Evolutionary conservation across 2,888 invertebrate genomes (phyloP), one percentile per base, ranked within the genome.

Genomic region (Eristalis tenax): DNA sequence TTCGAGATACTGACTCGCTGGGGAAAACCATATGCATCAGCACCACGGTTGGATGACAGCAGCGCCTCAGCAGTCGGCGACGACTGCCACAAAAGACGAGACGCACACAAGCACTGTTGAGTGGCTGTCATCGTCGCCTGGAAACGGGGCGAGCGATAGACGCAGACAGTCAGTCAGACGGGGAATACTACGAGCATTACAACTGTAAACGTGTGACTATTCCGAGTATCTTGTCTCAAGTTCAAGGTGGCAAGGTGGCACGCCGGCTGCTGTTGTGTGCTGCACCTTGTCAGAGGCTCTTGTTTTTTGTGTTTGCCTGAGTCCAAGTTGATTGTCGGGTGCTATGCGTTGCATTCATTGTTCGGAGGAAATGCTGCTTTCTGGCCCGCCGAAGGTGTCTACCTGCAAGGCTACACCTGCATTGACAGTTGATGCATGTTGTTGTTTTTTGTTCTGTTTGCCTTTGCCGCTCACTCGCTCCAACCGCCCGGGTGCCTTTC

Each of bases 201-300:
- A 64, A 28, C 57, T 68, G 70, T 74, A 65, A 73, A 66, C 73
- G 32, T 63, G 68, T 32, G 38, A 68, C 61, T 56, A 28, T 68
- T 77, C 69, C 73, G 59, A 77, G 66, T 78, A 79, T 75, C 70
- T 86, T 75, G 78, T 82, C 83, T 86, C 86, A 86, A 86, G 86
- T 86, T 86, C 86, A 86, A 86, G 86, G 85, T 85, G 71, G 70
- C 70, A 75, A 75, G 65, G 83, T 73, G 68, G 56, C 68, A 68
- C 32, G 26, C 64, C 81, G 50, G 50, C 50, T 50, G 50, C 50
- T 18, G 5, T 5, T 50, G 50, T 18, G 50, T 66, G 71, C 76
- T 78, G 86, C 78, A 79, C 86, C 82, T 83, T 59, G 79, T 4
- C 65, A 40, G 40, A 71, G 75, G 76, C 40, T 78, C 22, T 68